Base-by-base conservation (phyloP, 2,797 vertebrate species). In the Labroides dimidiatus region DNA sequence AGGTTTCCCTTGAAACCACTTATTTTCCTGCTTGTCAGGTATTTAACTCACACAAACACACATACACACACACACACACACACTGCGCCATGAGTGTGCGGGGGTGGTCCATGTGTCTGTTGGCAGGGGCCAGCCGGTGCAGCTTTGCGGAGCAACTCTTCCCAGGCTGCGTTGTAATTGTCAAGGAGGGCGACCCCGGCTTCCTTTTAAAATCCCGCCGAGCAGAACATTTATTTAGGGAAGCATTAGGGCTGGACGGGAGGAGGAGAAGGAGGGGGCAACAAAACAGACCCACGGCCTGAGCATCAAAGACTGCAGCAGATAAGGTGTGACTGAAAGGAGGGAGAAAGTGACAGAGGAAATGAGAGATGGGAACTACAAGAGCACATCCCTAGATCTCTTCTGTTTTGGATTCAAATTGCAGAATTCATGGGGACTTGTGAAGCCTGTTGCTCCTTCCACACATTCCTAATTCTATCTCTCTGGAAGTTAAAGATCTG, bases 201-300 rank as follows among this genome's bases (percentile, higher is more conserved):
- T 82, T 91, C 85, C 88, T 84, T 87, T 91, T 91, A 88, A 90
- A 91, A 89, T 79, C 84, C 87, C 69, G 75, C 86, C 60, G 57
- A 85, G 84, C 88, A 89, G 80, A 92, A 89, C 85, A 86, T 91
- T 92, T 91, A 92, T 90, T 91, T 87, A 89, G 81, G 86, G 84
- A 91, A 89, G 84, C 64, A 61, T 76, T 80, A 79, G 63, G 64
- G 17, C 37, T 61, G 44, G 48, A 66, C 30, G 20, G 23, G 55
- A 24, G 6, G 61, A 45, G 14, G 39, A 6, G 14, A 56, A 48
- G 39, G 24, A 42, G 30, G 6, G 36, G 20, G 16, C 9, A 44
- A 78, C 64, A 56, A 62, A 69, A 80, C 10, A 21, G 65, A 75
- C 39, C 20, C 61, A 37, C 5, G 14, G 70, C 56, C 67, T 72